Percentiles rank a stretch among this genome's conserved stretches.
These are phyloP conservation scores for Hanleya hanleyi DNA, from an alignment of 2,888 invertebrate genomes.

Conservation along the genomic window DNA sequence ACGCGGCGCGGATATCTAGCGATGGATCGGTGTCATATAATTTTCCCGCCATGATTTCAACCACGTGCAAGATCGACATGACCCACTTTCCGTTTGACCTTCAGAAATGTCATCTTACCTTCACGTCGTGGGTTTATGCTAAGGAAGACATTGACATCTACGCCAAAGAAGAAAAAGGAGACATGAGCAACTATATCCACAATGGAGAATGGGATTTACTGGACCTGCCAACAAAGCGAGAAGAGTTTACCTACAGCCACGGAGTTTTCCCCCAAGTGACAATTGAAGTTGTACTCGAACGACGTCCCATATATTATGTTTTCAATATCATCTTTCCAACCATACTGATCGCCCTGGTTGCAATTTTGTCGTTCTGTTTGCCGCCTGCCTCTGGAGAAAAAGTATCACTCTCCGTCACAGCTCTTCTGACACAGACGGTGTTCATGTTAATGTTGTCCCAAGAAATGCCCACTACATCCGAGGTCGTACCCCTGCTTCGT, in stretches of 20 bases:
- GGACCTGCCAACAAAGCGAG: not conserved
- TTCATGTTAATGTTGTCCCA: constrained; percentile 5
- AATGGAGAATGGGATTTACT: constrained; percentile 11
- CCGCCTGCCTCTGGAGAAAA: constrained; percentile 8
- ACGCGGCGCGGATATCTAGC: not conserved
- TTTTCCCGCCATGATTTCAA: constrained; percentile 9
- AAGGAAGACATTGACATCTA: not conserved
- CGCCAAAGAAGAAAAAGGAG: not conserved
- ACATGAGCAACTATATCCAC: not conserved
- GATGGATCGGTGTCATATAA: constrained; percentile 3
- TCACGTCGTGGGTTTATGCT: constrained; percentile 1
- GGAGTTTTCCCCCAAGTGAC: not conserved
- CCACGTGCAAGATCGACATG: constrained; percentile 3
- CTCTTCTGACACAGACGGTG: not conserved
- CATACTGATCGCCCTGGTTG: not conserved
- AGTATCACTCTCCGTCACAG: constrained; percentile 1
- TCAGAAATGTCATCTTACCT: not conserved
- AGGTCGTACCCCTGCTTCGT: not conserved
- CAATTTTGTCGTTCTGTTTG: constrained; percentile 8
- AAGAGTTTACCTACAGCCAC: not conserved
- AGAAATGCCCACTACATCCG: constrained; percentile 3
- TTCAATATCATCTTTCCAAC: constrained; percentile 10
- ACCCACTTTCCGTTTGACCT: constrained; percentile 1
- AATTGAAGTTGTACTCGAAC: not conserved
- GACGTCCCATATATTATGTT: not conserved